Evolutionary conservation across 2,888 invertebrate species (phyloP), one percentile per base, ranked within the genome.

Genomic region (Halocaridina rubra): DNA sequence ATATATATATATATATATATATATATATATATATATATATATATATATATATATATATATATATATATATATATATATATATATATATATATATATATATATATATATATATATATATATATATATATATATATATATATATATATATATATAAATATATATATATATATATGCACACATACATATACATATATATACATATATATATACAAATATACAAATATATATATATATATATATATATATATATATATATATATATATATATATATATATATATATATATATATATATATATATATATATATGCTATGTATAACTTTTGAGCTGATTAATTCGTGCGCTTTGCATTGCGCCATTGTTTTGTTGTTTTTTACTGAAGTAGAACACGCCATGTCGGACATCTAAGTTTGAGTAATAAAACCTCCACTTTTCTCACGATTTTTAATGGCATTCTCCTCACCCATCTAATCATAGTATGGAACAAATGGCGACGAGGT

Each of bases 11-110:
- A 53, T 74, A 46, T 53, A 74, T 39, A 74, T 53, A 74, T 53
- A 74, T 74, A 53, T 53, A 39, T 53, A 74, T 74, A 74, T 74
- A 74, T 53, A 74, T 39, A 74, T 53, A 22, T 64, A 3, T 64
- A 64, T 64, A 64, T 22, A 22, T 64, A 64, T 64, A 64, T 64
- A 64, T 64, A 64, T 27, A 64, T 27, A 64, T 64, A 64, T 64
- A 64, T 64, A 64, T 64, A 64, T 64, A 64, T 22, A 64, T 64
- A 64, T 64, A 64, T 64, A 64, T 64, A 22, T 64, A 29, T 64
- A 3, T 64, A 64, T 22, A 22, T 64, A 64, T 64, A 64, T 64
- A 64, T 64, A 64, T 64, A 64, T 64, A 64, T 64, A 64, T 64
- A 64, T 64, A 64, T 64, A 64, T 64, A 64, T 64, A 64, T 64